A percentile compares a stretch with the other conserved stretches of the same genome.
Evolutionary conservation across 2,113 vertebrate species (phyloP).

Genomic region (Desmodus rotundus): DNA sequence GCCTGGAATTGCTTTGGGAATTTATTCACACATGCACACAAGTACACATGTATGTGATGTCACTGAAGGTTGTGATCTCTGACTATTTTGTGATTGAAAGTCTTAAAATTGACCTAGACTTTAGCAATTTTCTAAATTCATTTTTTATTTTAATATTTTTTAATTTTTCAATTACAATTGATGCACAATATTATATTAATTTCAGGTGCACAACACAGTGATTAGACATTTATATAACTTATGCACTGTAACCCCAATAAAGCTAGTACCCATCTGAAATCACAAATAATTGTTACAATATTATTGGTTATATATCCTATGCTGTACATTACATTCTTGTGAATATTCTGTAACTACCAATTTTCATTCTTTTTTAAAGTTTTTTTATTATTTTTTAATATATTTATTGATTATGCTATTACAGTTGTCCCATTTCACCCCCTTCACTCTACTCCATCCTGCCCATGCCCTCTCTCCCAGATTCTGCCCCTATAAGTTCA

Average conservation of each 20-base stretch:
- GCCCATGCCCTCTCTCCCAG: no score
- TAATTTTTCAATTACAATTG: neutral
- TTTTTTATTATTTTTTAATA: no score
- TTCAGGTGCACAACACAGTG: neutral
- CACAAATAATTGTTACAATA: neutral
- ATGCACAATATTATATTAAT: neutral
- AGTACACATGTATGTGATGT: neutral
- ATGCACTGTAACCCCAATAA: neutral
- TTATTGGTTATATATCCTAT: neutral
- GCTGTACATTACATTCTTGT: neutral
- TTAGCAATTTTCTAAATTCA: neutral
- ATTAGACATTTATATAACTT: neutral
- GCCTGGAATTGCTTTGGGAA: conserved; percentile 5
- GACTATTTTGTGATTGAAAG: neutral
- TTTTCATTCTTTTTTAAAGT: no score
- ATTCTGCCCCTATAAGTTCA: no score
- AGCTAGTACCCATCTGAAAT: neutral
- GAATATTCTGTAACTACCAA: neutral
- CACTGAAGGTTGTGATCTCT: neutral
- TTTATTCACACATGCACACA: neutral
- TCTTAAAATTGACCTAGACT: neutral
- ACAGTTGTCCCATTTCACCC: no score
- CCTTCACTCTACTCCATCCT: no score
- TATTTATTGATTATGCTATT: no score
- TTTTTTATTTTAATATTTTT: neutral